Evolutionary conservation across 2,113 vertebrate species (phyloP), one percentile per base, ranked within the genome.

Genomic region (Rhagologus leucostigma): DNA sequence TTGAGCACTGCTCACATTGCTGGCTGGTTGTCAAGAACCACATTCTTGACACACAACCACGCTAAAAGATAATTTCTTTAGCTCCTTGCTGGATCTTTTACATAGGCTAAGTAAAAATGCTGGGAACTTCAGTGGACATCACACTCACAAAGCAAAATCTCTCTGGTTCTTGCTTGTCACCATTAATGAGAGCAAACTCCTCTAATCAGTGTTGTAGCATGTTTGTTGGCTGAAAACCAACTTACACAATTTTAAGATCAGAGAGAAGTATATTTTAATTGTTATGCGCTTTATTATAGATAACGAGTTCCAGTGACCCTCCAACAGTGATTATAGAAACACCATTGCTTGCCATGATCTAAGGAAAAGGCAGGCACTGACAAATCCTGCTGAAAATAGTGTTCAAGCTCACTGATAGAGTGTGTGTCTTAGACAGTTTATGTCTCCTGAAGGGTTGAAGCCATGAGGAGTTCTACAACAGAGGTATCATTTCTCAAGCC

Each of bases 371-470:
- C 76, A 70, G n/a, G 35, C 14, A 23, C 15, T 39, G 59, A 29
- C 33, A 84, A 80, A 55, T 12, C 44, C 62, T 73, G 22, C 70
- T 80, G 44, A 50, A n/a, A n/a, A 9, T 1, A 30, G 13, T 4
- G 10, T 30, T 82, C 16, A 19, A 80, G 41, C 17, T 46, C 55
- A 33, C 0, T 0, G 10, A 20, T 0, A 13, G 3, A 13, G 11
- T 21, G 23, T 21, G 4, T 13, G 32, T 22, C 42, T 88, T 19
- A 22, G 44, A 37, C 6, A 64, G 11, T 26, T 57, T 47, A 20
- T 22, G 7, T 8, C 37, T 79, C 26, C 37, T 24, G 30, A 60
- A 19, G 37, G 20, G 9, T 17, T n/a, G 69, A 65, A 62, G 63
- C 18, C 41, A 12, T 5, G 7, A 52, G 16, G 26, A 39, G 12